Evolutionary conservation across 2,113 vertebrate genomes (phyloP).

Genomic region (Sakesphorus luctuosus): DNA sequence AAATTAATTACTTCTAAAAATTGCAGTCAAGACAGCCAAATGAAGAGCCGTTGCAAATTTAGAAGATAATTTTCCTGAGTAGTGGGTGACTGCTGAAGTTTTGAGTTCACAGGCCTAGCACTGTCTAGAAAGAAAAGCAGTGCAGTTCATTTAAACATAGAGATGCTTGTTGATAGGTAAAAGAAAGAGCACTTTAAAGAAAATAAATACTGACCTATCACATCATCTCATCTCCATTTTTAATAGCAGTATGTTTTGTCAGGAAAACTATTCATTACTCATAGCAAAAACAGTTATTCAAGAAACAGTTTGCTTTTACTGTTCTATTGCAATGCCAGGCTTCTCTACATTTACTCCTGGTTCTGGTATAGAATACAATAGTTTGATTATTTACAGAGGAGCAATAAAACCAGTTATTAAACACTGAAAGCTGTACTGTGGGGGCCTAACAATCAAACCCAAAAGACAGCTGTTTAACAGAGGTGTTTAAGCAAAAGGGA

Average conservation of each 20-base stretch:
- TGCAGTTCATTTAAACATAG: neutral
- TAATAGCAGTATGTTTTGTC: neutral
- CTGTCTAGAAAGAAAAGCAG: neutral
- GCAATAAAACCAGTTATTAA: neutral
- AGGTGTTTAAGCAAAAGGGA: neutral
- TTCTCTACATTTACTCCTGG: neutral
- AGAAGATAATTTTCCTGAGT: neutral
- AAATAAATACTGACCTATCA: neutral
- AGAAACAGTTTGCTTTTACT: neutral
- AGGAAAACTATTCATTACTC: neutral
- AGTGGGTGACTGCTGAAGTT: neutral
- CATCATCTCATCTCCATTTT: neutral
- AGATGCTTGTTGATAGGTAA: neutral
- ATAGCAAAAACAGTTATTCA: neutral
- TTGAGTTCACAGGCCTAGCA: neutral
- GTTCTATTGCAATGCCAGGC: neutral
- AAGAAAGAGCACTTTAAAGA: neutral
- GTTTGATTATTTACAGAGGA: neutral
- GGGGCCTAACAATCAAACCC: neutral
- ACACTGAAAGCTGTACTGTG: neutral
- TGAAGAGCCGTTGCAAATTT: constrained; percentile 1
- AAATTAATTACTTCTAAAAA: neutral
- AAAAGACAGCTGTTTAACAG: neutral
- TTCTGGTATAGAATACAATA: neutral
- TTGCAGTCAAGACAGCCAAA: neutral